Base-by-base conservation (phyloP, 2,888 invertebrate genomes). In the Acanthococcus lagerstroemiae region DNA sequence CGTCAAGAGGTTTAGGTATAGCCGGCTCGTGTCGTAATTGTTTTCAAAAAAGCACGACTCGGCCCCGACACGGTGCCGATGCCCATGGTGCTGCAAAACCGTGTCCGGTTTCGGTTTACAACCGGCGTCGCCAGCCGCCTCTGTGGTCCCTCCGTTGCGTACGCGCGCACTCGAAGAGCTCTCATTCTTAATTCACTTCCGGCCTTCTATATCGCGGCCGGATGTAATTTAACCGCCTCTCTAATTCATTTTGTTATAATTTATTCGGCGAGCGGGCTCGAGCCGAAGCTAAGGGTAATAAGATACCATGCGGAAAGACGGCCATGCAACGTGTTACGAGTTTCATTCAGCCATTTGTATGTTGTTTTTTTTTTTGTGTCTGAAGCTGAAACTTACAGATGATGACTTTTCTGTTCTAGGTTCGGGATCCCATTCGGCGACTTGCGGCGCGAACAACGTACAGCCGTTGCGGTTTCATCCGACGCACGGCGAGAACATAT, bases 401-500 rank as follows among this genome's bases (percentile, higher is more conserved):
- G n/a, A n/a, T n/a, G n/a, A n/a, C n/a, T n/a, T n/a, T n/a, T n/a
- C n/a, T n/a, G n/a, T n/a, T n/a, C n/a, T n/a, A 71, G 70, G 70
- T 63, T 68, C 70, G 55, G 70, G 68, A 76, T 80, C 46, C 76
- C 79, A 82, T 71, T 84, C 86, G 1, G 84, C 85, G 70, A 82
- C 81, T 70, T 80, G 82, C 45, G 83, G 84, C 68, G 84, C 84
- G 69, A 90, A 90, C 78, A 90, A 90, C 77, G 79, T 91, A 68
- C 90, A 91, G 4, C 91, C 92, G 0, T 77, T 93, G 73, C 83
- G 86, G 71, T 92, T 95, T 81, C 91, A 95, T 77, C 83, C 82
- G 68, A 84, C 91, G 44, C 94, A 94, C 76, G 96, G 96, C 1
- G 95, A 95, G 74, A 95, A 97, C 76, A 87, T 96, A 66, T 80